A percentile compares a stretch with the other conserved stretches of the same genome.
These are phyloP conservation scores for Parthenolecanium corni DNA, from an alignment of 2,888 invertebrate species.

Conservation along the genomic window DNA sequence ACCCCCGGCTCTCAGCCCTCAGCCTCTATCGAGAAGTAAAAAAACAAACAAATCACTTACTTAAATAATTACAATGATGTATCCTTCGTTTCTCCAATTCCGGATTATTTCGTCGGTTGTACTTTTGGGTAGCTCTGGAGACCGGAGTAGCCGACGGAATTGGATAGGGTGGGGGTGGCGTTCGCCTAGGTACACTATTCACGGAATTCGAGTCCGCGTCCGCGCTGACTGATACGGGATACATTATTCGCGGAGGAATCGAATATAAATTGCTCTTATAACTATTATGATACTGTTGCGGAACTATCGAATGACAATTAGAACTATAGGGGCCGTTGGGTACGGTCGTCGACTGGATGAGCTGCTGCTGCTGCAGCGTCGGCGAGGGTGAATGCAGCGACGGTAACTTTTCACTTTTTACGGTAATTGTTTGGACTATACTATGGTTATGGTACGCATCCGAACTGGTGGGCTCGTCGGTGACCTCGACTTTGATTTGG, in stretches of 20 bases:
- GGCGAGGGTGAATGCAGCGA: constrained; percentile 41
- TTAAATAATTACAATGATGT: constrained; percentile 91
- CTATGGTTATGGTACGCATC: constrained; percentile 7
- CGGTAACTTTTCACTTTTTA: constrained; percentile 33
- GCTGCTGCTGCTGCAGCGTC: constrained; percentile 41
- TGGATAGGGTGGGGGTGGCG: constrained; percentile 79
- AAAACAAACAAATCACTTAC: constrained; percentile 45
- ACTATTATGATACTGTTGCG: constrained; percentile 12
- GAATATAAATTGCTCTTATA: constrained; percentile 6
- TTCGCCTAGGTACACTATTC: constrained; percentile 37
- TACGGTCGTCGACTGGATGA: constrained; percentile 37
- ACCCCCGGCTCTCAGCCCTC: no score
- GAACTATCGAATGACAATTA: constrained; percentile 18
- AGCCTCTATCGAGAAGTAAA: no score
- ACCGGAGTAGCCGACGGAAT: constrained; percentile 52
- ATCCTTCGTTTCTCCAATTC: constrained; percentile 90
- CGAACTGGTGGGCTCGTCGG: constrained; percentile 43
- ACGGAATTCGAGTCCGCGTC: not conserved
- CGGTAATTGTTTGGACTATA: constrained; percentile 12
- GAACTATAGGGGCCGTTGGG: constrained; percentile 31
- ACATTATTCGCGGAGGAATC: constrained; percentile 1
- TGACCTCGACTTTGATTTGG: constrained; percentile 69
- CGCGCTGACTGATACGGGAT: not conserved
- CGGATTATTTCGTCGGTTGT: constrained; percentile 91
- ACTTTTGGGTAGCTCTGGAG: constrained; percentile 45